phyloP scores from a whole-genome alignment of 2,888 invertebrate genomes.

The Norana najaformis region DNA sequence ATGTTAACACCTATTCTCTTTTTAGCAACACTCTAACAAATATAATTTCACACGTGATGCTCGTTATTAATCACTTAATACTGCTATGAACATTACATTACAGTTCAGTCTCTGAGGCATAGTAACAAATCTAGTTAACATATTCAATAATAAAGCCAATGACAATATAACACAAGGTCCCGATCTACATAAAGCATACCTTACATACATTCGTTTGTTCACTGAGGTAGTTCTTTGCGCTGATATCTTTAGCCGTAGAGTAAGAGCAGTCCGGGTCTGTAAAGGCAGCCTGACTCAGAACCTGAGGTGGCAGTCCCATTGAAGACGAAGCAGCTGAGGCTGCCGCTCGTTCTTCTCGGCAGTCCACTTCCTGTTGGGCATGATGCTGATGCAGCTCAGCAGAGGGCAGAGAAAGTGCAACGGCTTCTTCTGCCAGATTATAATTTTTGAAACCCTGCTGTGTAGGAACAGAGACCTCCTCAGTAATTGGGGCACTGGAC shows the following conservation, averaged over 20 bases:
- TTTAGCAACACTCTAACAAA: no score
- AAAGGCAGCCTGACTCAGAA: constrained; percentile 14
- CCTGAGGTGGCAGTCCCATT: background rate
- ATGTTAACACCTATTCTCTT: background rate
- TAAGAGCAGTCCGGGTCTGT: constrained; percentile 7
- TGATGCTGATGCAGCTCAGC: background rate
- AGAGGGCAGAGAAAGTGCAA: background rate
- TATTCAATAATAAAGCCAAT: background rate
- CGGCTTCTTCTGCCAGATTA: background rate
- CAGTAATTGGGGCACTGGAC: background rate
- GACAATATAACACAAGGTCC: background rate
- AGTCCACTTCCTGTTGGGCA: constrained; percentile 14
- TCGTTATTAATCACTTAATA: background rate
- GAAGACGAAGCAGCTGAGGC: background rate
- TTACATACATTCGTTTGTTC: constrained; percentile 64
- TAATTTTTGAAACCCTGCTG: constrained; percentile 19
- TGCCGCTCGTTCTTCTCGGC: background rate
- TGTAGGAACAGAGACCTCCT: background rate
- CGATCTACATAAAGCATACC: constrained; percentile 59
- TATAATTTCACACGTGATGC: no score
- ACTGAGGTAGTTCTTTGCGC: constrained; percentile 22
- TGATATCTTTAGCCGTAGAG: constrained; percentile 30
- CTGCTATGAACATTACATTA: background rate
- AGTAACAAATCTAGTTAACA: background rate
- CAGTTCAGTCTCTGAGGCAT: background rate